Evolutionary conservation across 1,140 invertebrate species (phyloP).

Genomic region (Belonocnema kinseyi): DNA sequence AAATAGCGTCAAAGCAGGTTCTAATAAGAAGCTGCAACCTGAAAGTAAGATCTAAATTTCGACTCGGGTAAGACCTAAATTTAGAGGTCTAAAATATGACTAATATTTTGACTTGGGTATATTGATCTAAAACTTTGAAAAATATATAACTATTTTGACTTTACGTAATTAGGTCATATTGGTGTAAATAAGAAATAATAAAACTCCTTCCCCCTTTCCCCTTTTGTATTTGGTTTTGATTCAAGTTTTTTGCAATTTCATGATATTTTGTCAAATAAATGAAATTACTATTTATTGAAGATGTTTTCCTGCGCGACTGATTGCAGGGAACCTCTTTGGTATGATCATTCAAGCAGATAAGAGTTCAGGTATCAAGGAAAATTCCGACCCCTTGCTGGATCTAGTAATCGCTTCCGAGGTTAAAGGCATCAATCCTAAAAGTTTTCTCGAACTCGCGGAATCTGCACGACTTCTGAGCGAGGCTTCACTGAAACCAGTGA

Average conservation of each 20-base stretch:
- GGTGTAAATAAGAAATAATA: too few species aligned
- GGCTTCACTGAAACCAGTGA: conserved; percentile 47
- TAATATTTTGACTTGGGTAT: too few species aligned
- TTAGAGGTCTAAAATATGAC: too few species aligned
- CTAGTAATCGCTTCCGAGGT: conserved; percentile 71
- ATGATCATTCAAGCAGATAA: conserved; percentile 50
- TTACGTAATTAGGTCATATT: too few species aligned
- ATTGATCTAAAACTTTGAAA: too few species aligned
- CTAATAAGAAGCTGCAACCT: too few species aligned
- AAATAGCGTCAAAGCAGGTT: too few species aligned
- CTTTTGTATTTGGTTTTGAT: too few species aligned
- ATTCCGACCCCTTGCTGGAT: conserved; percentile 68
- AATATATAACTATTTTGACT: too few species aligned
- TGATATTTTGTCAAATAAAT: background rate
- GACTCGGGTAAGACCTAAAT: too few species aligned
- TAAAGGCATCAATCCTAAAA: conserved; percentile 64
- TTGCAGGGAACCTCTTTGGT: conserved; percentile 41
- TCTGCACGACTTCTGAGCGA: conserved; percentile 58
- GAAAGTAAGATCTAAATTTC: too few species aligned
- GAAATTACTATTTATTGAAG: conserved; percentile 8
- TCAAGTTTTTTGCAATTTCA: background rate
- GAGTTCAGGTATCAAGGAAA: conserved; percentile 51
- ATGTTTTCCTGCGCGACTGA: conserved; percentile 15
- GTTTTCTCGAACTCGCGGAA: conserved; percentile 64
- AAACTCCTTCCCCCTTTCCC: too few species aligned